A percentile compares a stretch with the other conserved stretches of the same genome.
Evolutionary conservation across 2,888 invertebrate species (phyloP).

Genomic region (Pandemis cinnamomeana): DNA sequence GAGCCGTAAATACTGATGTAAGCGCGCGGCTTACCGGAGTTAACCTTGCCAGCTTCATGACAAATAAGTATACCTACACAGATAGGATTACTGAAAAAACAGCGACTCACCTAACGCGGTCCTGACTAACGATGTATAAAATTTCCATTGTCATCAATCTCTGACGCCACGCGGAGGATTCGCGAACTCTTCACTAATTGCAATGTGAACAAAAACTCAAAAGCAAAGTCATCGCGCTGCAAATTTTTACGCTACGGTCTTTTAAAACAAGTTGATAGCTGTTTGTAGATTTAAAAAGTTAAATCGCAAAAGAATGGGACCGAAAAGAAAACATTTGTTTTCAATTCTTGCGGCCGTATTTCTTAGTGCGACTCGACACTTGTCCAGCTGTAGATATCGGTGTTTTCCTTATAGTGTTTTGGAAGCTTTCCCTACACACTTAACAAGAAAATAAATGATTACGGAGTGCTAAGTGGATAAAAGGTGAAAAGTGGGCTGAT

Average conservation of each 20-base stretch:
- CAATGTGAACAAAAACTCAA: conserved; percentile 83
- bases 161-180: conserved; percentile 82
- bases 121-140: conserved; percentile 84
- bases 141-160: conserved; percentile 85
- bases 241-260: conserved; percentile 73
- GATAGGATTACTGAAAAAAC: conserved; percentile 79
- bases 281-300: conserved; percentile 44
- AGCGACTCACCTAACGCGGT: conserved; percentile 79
- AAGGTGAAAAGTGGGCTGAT: background rate
- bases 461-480: background rate
- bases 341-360: conserved; percentile 22
- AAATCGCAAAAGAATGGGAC: conserved; percentile 30
- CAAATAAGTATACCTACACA: conserved; percentile 70
- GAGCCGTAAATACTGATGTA: conserved; percentile 54
- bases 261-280: conserved; percentile 62
- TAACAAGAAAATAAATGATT: conserved; percentile 6
- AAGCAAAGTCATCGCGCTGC: conserved; percentile 79
- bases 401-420: conserved; percentile 5
- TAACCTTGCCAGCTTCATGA: conserved; percentile 61
- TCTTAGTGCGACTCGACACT: conserved; percentile 12
- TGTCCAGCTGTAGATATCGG: conserved; percentile 19
- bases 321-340: conserved; percentile 16
- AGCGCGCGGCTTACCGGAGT: conserved; percentile 56
- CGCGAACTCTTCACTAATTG: conserved; percentile 83
- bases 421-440: background rate